Evolutionary conservation across 1,140 invertebrate genomes (phyloP), one percentile per base, ranked within the genome.

Genomic region (Copidosoma floridanum): DNA sequence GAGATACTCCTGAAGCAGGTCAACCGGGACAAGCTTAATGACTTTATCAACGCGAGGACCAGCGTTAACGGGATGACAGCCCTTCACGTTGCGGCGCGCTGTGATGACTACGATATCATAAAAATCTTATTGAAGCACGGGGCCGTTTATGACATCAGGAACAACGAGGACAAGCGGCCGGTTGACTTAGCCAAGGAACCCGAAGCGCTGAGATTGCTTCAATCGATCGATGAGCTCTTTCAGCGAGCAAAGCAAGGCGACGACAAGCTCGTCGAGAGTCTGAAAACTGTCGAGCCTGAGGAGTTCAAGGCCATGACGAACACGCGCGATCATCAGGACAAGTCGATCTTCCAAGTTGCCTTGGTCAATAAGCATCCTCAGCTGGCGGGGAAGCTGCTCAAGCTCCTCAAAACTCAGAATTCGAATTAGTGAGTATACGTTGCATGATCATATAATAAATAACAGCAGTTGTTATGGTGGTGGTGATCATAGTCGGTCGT

Each of bases 61-160:
- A 12, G 11, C 27, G 3, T 10, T 16, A 41, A 35, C 4, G 59
- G 56, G 29, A 48, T 12, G 16, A 59, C 64, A 2, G 50, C 71
- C 8, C 55, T 72, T n/a, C 67, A 68, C 43, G 38, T 66, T 14
- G 67, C 68, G 14, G 59, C 64, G 21, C 43, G 37, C 14, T 29
- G 43, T 37, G 69, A 66, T 32, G 41, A 64, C 20, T 44, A 53
- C 10, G 54, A 64, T 16, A 59, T 73, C 26, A 61, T 71, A 0
- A 35, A 52, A n/a, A 8, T 32, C 10, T 43, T 75, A 2, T 18
- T 75, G 1, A 52, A 61, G 11, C 18, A 65, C 32, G 65, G 63
- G n/a, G 63, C 61, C 2, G 51, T 57, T 20, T 59, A 64, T 11
- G 64, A 68, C 18, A n/a, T 50, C 27, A 26, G 64, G 29, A 62